Conservation (phyloP, 2,888 invertebrate genomes). For the Drosophila limbata region DNA sequence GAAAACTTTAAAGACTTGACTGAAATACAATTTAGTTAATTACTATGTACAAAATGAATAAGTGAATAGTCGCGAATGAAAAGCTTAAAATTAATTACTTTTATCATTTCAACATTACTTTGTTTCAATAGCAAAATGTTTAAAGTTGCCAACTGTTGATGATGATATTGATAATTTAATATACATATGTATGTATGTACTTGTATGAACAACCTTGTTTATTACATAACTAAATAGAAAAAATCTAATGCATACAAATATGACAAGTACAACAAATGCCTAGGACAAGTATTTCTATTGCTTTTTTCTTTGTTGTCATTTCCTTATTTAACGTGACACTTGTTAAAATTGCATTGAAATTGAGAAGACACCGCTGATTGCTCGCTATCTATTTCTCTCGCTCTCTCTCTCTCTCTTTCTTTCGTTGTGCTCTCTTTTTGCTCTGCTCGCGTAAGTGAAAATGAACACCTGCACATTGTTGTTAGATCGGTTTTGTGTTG, state of each 20-base stretch:
- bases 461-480: conserved; percentile 72
- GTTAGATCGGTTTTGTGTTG: conserved; percentile 14
- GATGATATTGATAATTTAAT: conserved; percentile 20
- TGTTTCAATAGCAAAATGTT: conserved; percentile 22
- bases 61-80: conserved; percentile 44
- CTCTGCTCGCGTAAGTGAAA: conserved; percentile 50
- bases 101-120: neutral
- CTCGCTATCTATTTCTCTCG: conserved; percentile 8
- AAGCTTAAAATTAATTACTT: conserved; percentile 30
- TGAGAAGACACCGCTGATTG: conserved; percentile 66
- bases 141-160: conserved; percentile 31
- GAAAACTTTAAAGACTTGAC: conserved; percentile 20
- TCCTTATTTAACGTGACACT: conserved; percentile 81
- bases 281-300: conserved; percentile 39
- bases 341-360: conserved; percentile 78
- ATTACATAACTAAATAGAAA: conserved; percentile 49
- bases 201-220: conserved; percentile 36
- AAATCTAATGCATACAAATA: conserved; percentile 33
- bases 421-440: neutral
- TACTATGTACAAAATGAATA: conserved; percentile 15
- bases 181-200: neutral
- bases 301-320: conserved; percentile 60
- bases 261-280: conserved; percentile 23
- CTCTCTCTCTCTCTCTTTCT: neutral
- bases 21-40: conserved; percentile 42